Percentiles rank a stretch among this genome's conserved stretches.
Evolutionary conservation across 2,797 vertebrate species (phyloP).

Genomic region (Lepilemur ruficaudatus): DNA sequence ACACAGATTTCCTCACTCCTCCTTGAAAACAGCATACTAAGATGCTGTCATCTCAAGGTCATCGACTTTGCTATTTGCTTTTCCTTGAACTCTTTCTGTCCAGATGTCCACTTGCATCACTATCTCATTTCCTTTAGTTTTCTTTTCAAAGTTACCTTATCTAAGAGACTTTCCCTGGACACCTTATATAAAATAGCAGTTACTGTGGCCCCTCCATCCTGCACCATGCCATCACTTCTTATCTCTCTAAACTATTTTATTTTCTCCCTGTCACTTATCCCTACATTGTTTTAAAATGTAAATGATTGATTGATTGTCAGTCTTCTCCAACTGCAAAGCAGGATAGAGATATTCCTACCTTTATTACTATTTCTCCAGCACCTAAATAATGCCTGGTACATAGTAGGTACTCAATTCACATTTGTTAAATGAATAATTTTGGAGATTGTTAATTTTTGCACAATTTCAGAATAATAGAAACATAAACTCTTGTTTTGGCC

Average conservation of each 20-base stretch:
- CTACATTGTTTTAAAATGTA: background rate
- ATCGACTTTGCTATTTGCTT: background rate
- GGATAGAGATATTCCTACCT: background rate
- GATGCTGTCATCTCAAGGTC: background rate
- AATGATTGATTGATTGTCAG: background rate
- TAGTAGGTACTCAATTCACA: background rate
- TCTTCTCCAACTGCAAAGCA: background rate
- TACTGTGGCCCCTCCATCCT: background rate
- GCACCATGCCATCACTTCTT: accelerated
- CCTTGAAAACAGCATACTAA: background rate
- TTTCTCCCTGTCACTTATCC: background rate
- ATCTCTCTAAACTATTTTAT: background rate
- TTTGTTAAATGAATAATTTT: background rate
- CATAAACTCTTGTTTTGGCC: background rate
- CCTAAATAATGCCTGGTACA: background rate
- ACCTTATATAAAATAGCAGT: background rate
- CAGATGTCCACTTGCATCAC: background rate
- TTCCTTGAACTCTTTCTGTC: background rate
- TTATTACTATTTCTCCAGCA: background rate
- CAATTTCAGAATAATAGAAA: background rate
- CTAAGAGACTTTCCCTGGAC: background rate
- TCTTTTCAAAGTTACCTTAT: background rate
- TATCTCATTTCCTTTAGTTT: background rate
- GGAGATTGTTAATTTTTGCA: background rate
- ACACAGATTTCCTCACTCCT: background rate